Evolutionary conservation across 2,797 vertebrate genomes (phyloP).

Genomic region (Poecilia velifera): DNA sequence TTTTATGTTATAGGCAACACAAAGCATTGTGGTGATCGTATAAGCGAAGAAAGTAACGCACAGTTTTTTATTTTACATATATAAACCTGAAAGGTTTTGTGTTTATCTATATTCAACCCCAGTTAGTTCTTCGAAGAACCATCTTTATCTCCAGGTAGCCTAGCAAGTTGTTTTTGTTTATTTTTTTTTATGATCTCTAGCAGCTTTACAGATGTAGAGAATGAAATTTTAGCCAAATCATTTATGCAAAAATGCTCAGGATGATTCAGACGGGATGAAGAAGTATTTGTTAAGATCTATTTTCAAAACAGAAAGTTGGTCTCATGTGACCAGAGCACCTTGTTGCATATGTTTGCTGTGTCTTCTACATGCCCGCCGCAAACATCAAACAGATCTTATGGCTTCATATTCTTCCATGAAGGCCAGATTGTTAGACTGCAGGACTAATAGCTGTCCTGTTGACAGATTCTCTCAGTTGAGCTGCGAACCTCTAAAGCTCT

Average conservation of each 20-base stretch:
- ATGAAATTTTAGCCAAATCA: neutral
- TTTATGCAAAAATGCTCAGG: neutral
- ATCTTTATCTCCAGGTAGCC: neutral
- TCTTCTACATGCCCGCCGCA: neutral
- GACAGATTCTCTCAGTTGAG: neutral
- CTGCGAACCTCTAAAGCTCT: neutral
- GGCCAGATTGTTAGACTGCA: neutral
- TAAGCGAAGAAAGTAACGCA: no score
- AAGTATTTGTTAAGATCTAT: neutral
- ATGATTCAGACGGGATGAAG: neutral
- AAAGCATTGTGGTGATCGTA: no score
- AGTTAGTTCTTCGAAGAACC: neutral
- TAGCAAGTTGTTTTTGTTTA: neutral
- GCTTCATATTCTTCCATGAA: neutral
- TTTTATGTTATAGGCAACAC: no score
- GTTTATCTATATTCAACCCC: neutral
- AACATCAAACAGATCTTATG: neutral
- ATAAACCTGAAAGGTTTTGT: neutral
- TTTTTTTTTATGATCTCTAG: neutral
- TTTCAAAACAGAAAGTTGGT: neutral
- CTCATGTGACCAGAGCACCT: neutral
- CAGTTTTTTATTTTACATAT: no score
- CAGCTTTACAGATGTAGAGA: neutral
- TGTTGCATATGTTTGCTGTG: neutral
- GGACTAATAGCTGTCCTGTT: neutral